These are phyloP conservation scores for Orchestes rusci DNA, from an alignment of 2,888 invertebrate species.

Conservation along the genomic window DNA sequence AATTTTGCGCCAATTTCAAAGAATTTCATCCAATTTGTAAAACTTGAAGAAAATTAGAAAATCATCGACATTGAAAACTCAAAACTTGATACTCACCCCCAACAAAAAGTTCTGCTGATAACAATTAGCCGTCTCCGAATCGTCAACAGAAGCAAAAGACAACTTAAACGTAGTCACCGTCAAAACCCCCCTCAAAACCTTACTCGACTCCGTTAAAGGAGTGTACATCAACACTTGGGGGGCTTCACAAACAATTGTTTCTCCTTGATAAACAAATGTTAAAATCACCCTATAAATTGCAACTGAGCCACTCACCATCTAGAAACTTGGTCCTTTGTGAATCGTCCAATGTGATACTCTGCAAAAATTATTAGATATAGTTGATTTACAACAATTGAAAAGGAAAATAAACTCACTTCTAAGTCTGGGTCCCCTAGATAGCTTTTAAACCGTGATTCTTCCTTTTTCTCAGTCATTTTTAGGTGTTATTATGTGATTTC, in stretches of 20 bases:
- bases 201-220: slow-evolving; percentile 71
- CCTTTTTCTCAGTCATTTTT: slow-evolving; percentile 37
- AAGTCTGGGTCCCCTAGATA: slow-evolving; percentile 40
- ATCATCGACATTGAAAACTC: no score
- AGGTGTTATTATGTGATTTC: not conserved
- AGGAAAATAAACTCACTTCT: slow-evolving; percentile 32
- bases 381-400: not conserved
- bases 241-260: slow-evolving; percentile 73
- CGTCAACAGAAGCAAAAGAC: slow-evolving; percentile 70
- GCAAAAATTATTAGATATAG: slow-evolving; percentile 25
- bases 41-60: no score
- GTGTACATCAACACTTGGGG: slow-evolving; percentile 77
- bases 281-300: not conserved
- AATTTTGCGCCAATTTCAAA: no score
- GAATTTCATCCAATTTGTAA: no score
- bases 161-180: slow-evolving; percentile 91
- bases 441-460: slow-evolving; percentile 41
- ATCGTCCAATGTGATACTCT: slow-evolving; percentile 41
- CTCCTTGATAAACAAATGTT: slow-evolving; percentile 52
- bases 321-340: slow-evolving; percentile 39
- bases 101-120: slow-evolving; percentile 57
- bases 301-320: slow-evolving; percentile 33
- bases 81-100: slow-evolving; percentile 45
- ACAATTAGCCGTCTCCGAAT: slow-evolving; percentile 41
- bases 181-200: slow-evolving; percentile 74